Conservation (phyloP, 1,140 invertebrate species). For the Onthophagus taurus region DNA sequence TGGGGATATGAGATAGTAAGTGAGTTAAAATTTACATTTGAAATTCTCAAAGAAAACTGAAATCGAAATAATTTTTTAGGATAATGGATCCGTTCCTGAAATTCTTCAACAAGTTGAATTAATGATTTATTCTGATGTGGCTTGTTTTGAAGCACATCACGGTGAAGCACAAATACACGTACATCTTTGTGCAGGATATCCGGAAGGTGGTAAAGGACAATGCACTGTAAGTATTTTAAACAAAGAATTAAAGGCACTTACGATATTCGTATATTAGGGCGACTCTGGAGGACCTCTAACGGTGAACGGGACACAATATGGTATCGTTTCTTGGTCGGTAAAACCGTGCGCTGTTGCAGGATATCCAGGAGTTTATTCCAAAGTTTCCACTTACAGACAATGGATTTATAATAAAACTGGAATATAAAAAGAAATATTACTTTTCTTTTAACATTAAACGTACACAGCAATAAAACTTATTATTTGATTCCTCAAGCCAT, state of each 20-base stretch:
- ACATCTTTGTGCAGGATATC: constrained; percentile 13
- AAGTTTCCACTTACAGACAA: constrained; percentile 39
- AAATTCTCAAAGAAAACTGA: no score
- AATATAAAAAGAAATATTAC: no score
- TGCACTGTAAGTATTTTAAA: constrained; percentile 11
- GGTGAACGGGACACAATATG: constrained; percentile 32
- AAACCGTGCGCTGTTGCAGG: constrained; percentile 38
- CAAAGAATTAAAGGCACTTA: constrained; percentile 28
- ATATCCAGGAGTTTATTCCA: constrained; percentile 42
- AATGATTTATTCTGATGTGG: constrained; percentile 5
- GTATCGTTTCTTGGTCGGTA: constrained; percentile 40
- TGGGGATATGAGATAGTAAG: no score
- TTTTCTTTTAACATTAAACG: no score
- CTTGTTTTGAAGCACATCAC: constrained; percentile 2
- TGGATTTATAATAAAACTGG: constrained; percentile 36
- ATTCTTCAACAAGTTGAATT: constrained; percentile 12
- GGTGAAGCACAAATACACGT: constrained; percentile 10
- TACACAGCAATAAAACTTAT: no score
- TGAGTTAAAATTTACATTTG: no score
- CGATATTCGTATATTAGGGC: constrained; percentile 26
- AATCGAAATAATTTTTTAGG: no score
- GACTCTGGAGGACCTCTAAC: constrained; percentile 40
- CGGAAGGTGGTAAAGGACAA: constrained; percentile 13
- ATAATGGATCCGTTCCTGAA: constrained; percentile 1
- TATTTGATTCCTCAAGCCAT: no score